Evolutionary conservation across 2,797 vertebrate genomes (phyloP).

Genomic region (Takifugu ocellatus): DNA sequence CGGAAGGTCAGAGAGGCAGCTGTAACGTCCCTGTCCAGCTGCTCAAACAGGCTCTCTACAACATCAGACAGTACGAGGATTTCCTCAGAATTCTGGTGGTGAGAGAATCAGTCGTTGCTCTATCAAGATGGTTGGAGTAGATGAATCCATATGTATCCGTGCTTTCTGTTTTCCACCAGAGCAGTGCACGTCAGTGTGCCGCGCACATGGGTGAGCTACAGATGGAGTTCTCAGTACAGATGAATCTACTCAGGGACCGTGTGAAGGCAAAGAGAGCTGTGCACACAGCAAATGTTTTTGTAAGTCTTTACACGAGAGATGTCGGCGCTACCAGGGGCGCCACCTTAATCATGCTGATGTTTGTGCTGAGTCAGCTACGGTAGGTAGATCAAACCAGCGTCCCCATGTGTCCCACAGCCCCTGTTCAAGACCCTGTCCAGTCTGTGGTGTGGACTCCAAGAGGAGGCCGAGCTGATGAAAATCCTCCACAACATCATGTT

Average conservation of each 20-base stretch:
- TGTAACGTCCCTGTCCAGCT: slow-evolving; percentile 33
- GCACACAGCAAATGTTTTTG: slow-evolving; percentile 82
- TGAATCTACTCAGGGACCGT: slow-evolving; percentile 74
- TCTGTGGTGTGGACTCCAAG: slow-evolving; percentile 83
- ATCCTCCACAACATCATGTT: slow-evolving; percentile 72
- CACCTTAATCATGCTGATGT: neutral
- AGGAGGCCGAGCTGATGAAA: slow-evolving; percentile 81
- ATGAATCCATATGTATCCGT: neutral
- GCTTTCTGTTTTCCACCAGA: slow-evolving; percentile 68
- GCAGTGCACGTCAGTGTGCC: slow-evolving; percentile 75
- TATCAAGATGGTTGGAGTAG: neutral
- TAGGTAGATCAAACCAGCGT: neutral
- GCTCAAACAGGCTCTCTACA: slow-evolving; percentile 84
- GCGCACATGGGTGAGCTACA: slow-evolving; percentile 75
- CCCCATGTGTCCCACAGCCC: slow-evolving; percentile 69
- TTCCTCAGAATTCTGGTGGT: slow-evolving; percentile 88
- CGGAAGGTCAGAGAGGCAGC: slow-evolving; percentile 10
- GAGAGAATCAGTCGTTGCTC: slow-evolving; percentile 37
- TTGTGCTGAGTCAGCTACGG: neutral
- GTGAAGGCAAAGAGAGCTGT: slow-evolving; percentile 75
- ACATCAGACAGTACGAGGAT: slow-evolving; percentile 82
- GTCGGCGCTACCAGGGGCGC: no score
- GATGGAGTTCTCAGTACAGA: slow-evolving; percentile 68
- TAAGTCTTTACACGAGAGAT: slow-evolving; percentile 65
- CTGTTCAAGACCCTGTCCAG: slow-evolving; percentile 80